phyloP scores from a whole-genome alignment of 2,888 invertebrate species.

The Mythimna lalbum region DNA sequence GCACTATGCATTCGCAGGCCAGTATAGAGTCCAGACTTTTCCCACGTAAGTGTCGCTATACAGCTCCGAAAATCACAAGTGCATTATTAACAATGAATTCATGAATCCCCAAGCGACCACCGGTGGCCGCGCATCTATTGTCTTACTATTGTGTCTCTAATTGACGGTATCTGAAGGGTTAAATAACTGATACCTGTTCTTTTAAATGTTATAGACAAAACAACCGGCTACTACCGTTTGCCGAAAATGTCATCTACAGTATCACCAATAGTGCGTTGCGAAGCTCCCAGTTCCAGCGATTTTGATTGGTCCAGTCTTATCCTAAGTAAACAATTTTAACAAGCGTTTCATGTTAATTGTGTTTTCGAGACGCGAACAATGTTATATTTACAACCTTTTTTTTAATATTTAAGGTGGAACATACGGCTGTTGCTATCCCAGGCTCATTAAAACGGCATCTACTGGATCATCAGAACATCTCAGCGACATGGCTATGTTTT shows the following conservation, averaged over 20 bases:
- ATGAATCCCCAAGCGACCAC: too few species aligned
- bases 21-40: neutral
- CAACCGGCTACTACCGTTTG: neutral
- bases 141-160: too few species aligned
- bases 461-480: neutral
- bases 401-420: constrained; percentile 1
- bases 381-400: neutral
- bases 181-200: neutral
- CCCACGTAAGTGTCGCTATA: constrained; percentile 7
- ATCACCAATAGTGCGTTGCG: neutral
- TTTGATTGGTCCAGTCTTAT: neutral
- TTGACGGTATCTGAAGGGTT: too few species aligned
- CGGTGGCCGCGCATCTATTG: too few species aligned
- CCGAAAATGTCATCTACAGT: neutral
- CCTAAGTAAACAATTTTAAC: constrained; percentile 5
- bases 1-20: too few species aligned
- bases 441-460: neutral
- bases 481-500: neutral
- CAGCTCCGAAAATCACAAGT: neutral
- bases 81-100: too few species aligned
- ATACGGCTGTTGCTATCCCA: neutral
- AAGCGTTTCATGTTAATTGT: neutral
- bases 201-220: constrained; percentile 14
- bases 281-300: neutral
- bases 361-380: neutral